These are phyloP conservation scores for Chondrosia reniformis DNA, from an alignment of 37 sponge, comb jelly and placozoan species.

Conservation along the genomic window DNA sequence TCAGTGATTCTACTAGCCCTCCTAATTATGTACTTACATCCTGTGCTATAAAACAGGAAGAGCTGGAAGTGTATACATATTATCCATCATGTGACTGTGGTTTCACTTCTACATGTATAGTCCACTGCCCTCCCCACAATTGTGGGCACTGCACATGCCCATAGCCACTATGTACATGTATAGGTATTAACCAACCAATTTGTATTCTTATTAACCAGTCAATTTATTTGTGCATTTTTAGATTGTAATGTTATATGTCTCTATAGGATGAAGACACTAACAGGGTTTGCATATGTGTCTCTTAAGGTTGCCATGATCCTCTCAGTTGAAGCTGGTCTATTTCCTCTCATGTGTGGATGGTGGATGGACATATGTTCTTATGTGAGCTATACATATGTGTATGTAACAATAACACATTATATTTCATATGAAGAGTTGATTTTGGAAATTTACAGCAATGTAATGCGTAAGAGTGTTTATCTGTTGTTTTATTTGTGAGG, in stretches of 20 bases:
- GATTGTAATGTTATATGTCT: no score
- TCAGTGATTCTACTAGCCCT: no score
- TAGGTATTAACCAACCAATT: background rate
- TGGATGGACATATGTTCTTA: conserved; percentile 97
- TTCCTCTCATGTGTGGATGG: conserved; percentile 94
- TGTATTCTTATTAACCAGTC: no score
- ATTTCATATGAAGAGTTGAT: no score
- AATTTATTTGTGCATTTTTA: no score
- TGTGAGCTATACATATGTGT: conserved; percentile 37
- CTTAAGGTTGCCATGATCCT: conserved; percentile 72
- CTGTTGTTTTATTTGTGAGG: background rate
- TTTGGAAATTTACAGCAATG: background rate
- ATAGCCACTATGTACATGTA: background rate
- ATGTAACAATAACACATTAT: background rate
- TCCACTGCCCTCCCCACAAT: background rate
- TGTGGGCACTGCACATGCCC: background rate
- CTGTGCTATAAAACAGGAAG: no score
- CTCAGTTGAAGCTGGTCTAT: conserved; percentile 84
- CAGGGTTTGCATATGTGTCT: conserved; percentile 52
- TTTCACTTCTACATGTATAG: no score
- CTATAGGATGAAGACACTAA: conserved; percentile 35
- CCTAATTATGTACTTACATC: no score
- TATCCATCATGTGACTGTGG: no score
- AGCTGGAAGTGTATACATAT: no score
- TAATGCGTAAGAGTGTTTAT: background rate